These are phyloP conservation scores for Brachycybe producta DNA, from an alignment of 2,888 invertebrate species.

Conservation along the genomic window DNA sequence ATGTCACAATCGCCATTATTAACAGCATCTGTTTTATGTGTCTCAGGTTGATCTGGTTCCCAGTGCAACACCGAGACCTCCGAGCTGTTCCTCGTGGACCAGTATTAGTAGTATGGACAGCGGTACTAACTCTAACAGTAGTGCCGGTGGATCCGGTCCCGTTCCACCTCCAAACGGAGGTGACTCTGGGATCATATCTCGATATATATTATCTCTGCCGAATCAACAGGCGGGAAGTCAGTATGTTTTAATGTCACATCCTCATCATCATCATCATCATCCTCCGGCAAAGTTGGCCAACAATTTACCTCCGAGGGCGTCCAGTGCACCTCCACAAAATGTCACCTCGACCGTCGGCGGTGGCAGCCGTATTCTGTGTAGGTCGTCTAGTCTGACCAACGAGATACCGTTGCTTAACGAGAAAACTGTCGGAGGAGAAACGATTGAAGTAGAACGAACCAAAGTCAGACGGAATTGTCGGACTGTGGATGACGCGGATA, in stretches of 20 bases:
- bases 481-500: no score
- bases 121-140: slow-evolving; percentile 5
- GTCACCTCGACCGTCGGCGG: neutral
- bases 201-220: slow-evolving; percentile 6
- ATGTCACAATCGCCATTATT: no score
- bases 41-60: neutral
- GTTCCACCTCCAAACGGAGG: no score
- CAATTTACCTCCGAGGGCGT: slow-evolving; percentile 57
- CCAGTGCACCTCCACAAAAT: slow-evolving; percentile 64
- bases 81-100: slow-evolving; percentile 6
- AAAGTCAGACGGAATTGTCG: no score
- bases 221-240: neutral
- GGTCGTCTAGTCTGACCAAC: slow-evolving; percentile 8
- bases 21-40: neutral
- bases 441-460: no score
- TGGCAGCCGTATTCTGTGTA: neutral
- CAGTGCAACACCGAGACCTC: neutral
- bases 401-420: no score
- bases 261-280: no score
- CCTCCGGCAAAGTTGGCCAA: neutral
- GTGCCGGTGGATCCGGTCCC: neutral
- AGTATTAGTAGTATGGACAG: slow-evolving; percentile 10
- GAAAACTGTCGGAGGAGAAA: no score
- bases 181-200: no score
- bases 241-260: neutral